Base-by-base conservation (phyloP, 2,888 invertebrate genomes). In the Chalcis sispes region DNA sequence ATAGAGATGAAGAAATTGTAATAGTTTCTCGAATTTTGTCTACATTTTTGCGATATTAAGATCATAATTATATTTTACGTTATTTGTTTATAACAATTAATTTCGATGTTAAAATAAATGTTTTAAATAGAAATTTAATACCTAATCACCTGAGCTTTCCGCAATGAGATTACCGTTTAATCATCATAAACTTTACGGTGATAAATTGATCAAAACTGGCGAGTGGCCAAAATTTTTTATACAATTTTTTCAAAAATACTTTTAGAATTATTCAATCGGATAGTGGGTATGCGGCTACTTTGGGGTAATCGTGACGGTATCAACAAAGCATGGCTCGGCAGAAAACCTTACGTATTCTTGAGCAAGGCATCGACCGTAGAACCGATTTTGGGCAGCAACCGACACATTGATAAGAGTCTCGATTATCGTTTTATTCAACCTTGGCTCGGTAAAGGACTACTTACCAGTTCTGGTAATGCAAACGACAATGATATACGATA, bases 381-480 rank as follows among this genome's bases (percentile, higher is more conserved):
- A 69, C 90, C 90, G 70, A 89, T 93, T 74, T 85, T 93, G 70
- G 90, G 90, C 79, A 92, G 91, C 80, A 89, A 89, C 75, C 91
- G 90, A 80, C 91, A 91, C 81, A 90, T 92, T 67, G 91, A 91
- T 82, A 93, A 93, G 86, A 91, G 92, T 77, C 85, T 86, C 10
- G 92, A 92, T 80, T 92, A 92, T 80, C 87, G 89, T 70, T 91
- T 90, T 80, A 85, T 92, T 48, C 89, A 89, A 72, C 91, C 91
- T n/a, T 92, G 92, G 92, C 85, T 92, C 52, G 92, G 92, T 52
- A 91, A 91, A 3, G 92, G 92, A 8, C 86, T 92, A 7, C 87
- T 92, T 8, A 91, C 91, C 56, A 90, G 90, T 82, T 89, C 89
- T 76, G 91, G 91, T 83, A 77, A 78, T 52, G 32, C n/a, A n/a